Conservation (phyloP, 2,888 invertebrate species). For the Bursaphelenchus okinawaensis region DNA sequence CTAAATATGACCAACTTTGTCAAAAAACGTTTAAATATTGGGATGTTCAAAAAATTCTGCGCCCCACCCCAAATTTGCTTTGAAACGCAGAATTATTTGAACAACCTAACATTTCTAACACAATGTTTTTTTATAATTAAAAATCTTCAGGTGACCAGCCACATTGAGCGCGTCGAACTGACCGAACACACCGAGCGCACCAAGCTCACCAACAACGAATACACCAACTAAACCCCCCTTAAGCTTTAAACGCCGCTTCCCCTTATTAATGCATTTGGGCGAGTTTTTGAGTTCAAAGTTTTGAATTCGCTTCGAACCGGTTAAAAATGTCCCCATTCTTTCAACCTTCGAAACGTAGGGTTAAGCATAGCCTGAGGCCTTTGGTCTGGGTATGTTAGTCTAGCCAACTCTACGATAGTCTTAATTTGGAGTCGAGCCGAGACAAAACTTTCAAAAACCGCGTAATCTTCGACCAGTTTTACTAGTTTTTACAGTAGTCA, state of each 20-base stretch:
- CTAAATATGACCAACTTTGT: too few species aligned
- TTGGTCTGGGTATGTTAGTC: too few species aligned
- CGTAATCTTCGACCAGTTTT: not conserved
- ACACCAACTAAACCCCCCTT: not conserved
- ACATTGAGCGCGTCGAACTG: slow-evolving; percentile 43
- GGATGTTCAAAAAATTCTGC: too few species aligned
- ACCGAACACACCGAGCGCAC: slow-evolving; percentile 33
- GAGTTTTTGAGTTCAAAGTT: not conserved
- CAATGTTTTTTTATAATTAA: too few species aligned
- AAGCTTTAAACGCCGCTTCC: not conserved
- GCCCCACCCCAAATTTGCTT: too few species aligned
- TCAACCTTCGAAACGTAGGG: too few species aligned
- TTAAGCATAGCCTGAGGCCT: too few species aligned
- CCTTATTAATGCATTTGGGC: not conserved
- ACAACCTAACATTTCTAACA: too few species aligned
- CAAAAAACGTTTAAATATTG: too few species aligned
- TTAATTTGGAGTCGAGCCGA: not conserved
- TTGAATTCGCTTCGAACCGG: not conserved
- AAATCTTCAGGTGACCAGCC: slow-evolving; percentile 38
- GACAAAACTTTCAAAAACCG: not conserved
- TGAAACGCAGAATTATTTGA: too few species aligned
- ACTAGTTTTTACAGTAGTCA: too few species aligned
- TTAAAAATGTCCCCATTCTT: not conserved
- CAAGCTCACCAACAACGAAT: slow-evolving; percentile 10
- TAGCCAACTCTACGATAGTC: too few species aligned